Evolutionary conservation across 2,888 invertebrate genomes (phyloP).

Genomic region (Microplitis manilae): DNA sequence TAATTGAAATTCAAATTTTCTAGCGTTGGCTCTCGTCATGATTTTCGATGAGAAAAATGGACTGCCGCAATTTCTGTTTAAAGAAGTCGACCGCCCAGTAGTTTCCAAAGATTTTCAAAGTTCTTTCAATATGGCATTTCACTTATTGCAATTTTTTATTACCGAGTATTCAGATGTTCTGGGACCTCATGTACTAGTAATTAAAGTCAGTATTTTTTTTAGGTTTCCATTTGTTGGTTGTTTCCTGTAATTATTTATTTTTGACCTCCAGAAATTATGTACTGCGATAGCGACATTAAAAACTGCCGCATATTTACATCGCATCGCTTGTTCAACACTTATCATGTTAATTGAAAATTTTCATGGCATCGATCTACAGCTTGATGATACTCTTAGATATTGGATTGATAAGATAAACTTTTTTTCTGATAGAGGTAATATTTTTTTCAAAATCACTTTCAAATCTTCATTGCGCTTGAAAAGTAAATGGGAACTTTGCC

Average conservation of each 20-base stretch:
- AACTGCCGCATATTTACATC: constrained; percentile 48
- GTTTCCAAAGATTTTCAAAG: not conserved
- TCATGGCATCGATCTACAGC: constrained; percentile 48
- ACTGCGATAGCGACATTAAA: constrained; percentile 49
- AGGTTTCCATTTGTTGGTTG: not conserved
- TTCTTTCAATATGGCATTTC: not conserved
- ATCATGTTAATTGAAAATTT: constrained; percentile 56
- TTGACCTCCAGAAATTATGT: constrained; percentile 55
- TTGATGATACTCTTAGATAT: constrained; percentile 45
- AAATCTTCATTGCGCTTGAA: too few species aligned
- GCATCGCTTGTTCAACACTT: constrained; percentile 54
- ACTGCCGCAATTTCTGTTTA: not conserved
- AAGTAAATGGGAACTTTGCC: too few species aligned
- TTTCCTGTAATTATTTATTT: constrained; percentile 13
- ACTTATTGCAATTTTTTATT: constrained; percentile 15
- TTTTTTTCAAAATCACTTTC: not conserved
- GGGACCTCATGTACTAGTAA: constrained; percentile 48
- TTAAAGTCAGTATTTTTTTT: constrained; percentile 50
- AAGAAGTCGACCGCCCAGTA: constrained; percentile 10
- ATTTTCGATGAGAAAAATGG: constrained; percentile 12
- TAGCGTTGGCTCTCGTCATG: not conserved
- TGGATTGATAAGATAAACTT: constrained; percentile 47
- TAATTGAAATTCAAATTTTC: not conserved
- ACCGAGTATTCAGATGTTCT: not conserved
- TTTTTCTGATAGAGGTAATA: constrained; percentile 51